These are phyloP conservation scores for Larimichthys polyactis DNA, from an alignment of 2,113 vertebrate species.

Conservation along the genomic window DNA sequence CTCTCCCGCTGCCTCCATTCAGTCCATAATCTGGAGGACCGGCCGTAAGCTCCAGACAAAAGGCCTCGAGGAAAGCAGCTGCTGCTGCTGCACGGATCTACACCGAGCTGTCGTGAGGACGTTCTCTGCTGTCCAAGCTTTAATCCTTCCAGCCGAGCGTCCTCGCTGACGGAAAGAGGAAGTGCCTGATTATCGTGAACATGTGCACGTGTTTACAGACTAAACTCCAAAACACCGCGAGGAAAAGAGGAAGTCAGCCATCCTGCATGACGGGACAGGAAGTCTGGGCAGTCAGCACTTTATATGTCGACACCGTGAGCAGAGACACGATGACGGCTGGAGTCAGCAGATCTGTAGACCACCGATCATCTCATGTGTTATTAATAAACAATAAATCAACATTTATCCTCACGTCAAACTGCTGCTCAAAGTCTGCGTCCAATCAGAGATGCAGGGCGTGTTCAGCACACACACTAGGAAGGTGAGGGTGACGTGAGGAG, in stretches of 20 bases:
- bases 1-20: neutral
- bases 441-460: too few relatives aligned
- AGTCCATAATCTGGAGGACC: slow-evolving; percentile 5
- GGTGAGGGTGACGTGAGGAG: too few relatives aligned
- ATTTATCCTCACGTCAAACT: too few relatives aligned
- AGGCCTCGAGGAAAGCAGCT: neutral
- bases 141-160: neutral
- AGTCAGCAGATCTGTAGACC: too few relatives aligned
- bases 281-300: neutral
- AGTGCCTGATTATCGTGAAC: neutral
- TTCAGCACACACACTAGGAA: too few relatives aligned
- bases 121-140: neutral
- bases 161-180: neutral
- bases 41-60: slow-evolving; percentile 5
- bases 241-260: neutral
- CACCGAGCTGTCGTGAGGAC: neutral
- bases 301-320: neutral
- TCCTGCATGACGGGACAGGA: neutral
- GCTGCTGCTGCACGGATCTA: neutral
- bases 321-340: neutral
- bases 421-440: too few relatives aligned
- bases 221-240: neutral
- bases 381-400: too few relatives aligned
- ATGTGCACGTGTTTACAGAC: neutral
- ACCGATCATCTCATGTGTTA: too few relatives aligned